These are phyloP conservation scores for Sinelater perroti DNA, from an alignment of 2,888 invertebrate genomes.

Conservation along the genomic window DNA sequence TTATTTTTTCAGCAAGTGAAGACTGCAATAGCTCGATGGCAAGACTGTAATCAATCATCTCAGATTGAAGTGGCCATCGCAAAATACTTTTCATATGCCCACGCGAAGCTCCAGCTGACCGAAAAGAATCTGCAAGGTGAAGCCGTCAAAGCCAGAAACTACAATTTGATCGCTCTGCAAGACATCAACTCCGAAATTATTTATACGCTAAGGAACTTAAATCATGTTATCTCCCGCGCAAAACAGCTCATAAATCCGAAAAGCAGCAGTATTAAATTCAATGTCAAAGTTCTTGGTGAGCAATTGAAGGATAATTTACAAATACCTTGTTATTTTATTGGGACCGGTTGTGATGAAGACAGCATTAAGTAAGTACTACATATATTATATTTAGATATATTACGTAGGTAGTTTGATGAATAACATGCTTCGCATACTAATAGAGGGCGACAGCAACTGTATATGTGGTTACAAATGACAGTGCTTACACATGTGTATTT, in stretches of 20 bases:
- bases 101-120: conserved; percentile 64
- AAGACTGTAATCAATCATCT: background rate
- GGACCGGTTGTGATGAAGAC: conserved; percentile 1
- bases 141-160: conserved; percentile 17
- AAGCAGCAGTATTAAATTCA: conserved; percentile 16
- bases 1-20: conserved; percentile 42
- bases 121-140: conserved; percentile 59
- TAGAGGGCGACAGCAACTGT: too few relatives aligned
- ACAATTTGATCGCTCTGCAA: conserved; percentile 14
- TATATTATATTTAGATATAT: too few relatives aligned
- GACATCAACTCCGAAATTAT: conserved; percentile 24
- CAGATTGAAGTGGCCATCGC: conserved; percentile 54
- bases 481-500: too few relatives aligned
- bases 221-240: conserved; percentile 24
- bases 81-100: conserved; percentile 65
- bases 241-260: conserved; percentile 27
- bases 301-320: conserved; percentile 30
- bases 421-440: too few relatives aligned
- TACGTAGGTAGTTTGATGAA: too few relatives aligned
- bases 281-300: conserved; percentile 37
- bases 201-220: conserved; percentile 28
- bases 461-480: too few relatives aligned
- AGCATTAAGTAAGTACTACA: conserved; percentile 22
- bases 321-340: conserved; percentile 34
- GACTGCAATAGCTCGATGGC: conserved; percentile 12